Conservation (phyloP, 2,888 invertebrate genomes). For the Leucophenga maculata region DNA sequence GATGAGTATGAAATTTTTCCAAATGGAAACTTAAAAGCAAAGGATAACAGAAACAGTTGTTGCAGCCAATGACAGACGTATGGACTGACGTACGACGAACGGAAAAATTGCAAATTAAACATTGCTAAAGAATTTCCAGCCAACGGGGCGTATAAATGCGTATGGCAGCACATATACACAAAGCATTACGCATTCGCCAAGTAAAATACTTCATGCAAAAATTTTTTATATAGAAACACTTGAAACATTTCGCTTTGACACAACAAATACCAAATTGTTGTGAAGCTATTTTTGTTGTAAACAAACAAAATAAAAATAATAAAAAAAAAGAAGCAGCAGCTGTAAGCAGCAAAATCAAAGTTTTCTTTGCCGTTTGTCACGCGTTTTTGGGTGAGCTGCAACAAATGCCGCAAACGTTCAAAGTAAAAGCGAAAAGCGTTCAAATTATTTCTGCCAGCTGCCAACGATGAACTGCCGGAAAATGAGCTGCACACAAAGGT, state of each 20-base stretch:
- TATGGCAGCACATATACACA: neutral
- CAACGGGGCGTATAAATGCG: constrained; percentile 1
- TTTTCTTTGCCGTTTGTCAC: constrained; percentile 50
- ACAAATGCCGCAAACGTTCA: constrained; percentile 20
- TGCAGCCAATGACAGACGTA: neutral
- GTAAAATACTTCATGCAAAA: neutral
- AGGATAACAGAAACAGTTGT: constrained; percentile 1
- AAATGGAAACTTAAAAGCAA: neutral
- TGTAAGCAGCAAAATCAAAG: constrained; percentile 24
- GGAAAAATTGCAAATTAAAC: constrained; percentile 40
- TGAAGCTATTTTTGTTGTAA: constrained; percentile 40
- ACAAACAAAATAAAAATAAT: too few species aligned
- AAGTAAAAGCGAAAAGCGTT: constrained; percentile 55
- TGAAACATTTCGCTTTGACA: neutral
- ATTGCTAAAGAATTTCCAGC: constrained; percentile 46
- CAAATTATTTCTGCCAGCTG: constrained; percentile 58
- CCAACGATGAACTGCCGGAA: constrained; percentile 20
- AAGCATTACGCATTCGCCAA: constrained; percentile 43
- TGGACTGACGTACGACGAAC: neutral
- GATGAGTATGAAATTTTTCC: constrained; percentile 65
- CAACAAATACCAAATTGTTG: constrained; percentile 32
- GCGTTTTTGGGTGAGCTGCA: constrained; percentile 35
- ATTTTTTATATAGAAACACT: neutral
- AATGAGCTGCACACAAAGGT: constrained; percentile 23
- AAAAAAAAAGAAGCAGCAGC: neutral